These are phyloP conservation scores for Speoplatyrhinus poulsoni DNA, from an alignment of 2,113 vertebrate genomes.

Conservation along the genomic window DNA sequence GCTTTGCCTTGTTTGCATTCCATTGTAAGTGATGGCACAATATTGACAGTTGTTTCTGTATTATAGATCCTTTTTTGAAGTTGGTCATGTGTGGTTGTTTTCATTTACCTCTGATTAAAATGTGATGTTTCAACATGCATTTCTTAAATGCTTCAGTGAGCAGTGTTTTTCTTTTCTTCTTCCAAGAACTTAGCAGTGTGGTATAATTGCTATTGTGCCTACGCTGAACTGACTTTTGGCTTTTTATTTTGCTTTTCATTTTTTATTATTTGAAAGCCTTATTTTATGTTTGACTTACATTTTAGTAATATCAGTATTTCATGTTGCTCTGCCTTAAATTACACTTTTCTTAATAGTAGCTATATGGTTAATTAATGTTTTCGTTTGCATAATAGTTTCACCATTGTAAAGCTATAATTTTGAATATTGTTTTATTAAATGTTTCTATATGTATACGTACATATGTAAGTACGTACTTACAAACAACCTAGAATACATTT, in stretches of 20 bases:
- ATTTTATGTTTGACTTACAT: neutral
- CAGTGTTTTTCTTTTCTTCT: neutral
- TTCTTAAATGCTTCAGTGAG: neutral
- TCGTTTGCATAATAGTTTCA: conserved; percentile 1
- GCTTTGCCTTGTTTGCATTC: conserved; percentile 18
- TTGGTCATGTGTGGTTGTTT: no score
- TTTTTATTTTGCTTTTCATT: conserved; percentile 18
- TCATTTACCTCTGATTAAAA: conserved; percentile 12
- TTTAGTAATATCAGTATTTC: conserved; percentile 21
- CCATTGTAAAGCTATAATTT: conserved; percentile 26
- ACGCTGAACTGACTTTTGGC: conserved; percentile 33
- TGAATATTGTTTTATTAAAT: conserved; percentile 2
- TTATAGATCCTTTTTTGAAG: no score
- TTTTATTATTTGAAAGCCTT: neutral
- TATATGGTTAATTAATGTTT: conserved; percentile 17
- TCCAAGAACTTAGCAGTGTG: conserved; percentile 19
- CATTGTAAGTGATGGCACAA: conserved; percentile 20
- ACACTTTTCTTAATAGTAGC: conserved; percentile 18
- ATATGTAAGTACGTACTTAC: no score
- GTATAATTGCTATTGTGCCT: conserved; percentile 58
- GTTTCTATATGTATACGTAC: conserved; percentile 8
- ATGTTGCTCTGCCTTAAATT: conserved; percentile 27
- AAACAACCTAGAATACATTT: conserved; percentile 28
- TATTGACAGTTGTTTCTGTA: neutral
- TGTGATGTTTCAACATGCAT: neutral